Base-by-base conservation (phyloP, 2,113 vertebrate genomes). In the Callocephalon fimbriatum region DNA sequence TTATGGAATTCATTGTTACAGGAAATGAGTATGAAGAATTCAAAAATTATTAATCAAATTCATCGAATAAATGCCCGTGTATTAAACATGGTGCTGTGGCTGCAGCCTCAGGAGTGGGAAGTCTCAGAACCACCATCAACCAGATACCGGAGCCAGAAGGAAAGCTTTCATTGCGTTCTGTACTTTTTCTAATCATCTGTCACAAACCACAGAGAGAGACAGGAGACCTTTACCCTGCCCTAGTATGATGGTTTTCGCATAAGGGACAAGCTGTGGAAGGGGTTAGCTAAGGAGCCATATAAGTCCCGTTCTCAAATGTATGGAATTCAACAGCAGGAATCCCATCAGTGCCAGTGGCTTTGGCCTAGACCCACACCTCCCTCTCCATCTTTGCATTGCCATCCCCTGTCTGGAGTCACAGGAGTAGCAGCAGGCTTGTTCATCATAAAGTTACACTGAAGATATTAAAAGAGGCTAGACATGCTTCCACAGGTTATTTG, bases 81-180 rank as follows among this genome's bases (percentile, higher is more conserved):
- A 54, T 71, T 75, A 72, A 88, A 48, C 20, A 74, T 15, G 14
- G 10, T 16, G 6, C 4, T 67, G 7, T 65, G 40, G 10, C 8
- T 71, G 25, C 26, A 79, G 21, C 10, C 22, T 88, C 32, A 35
- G 29, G 20, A 68, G 7, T 15, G 3, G 9, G 15, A 83, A 76
- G 23, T 80, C 16, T 93, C 72, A 94, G 63, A 53, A 73, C 5
- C 6, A 70, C 32, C 17, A 59, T 37, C 27, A 58, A 12, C 21
- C 7, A 53, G 16, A 31, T 10, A 53, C 8, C 23, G 17, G 20
- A 62, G 16, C 9, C 0, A 2, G 6, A 3, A 27, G 3, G 15
- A 9, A 59, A 18, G 9, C 0, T 3, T 56, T 87, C 37, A 11
- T 25, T 54, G 16, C 6, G 56, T 79, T 35, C 37, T 7, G 10